These are phyloP conservation scores for Syngnathoides biaculeatus DNA, from an alignment of 2,113 vertebrate genomes.

Conservation along the genomic window DNA sequence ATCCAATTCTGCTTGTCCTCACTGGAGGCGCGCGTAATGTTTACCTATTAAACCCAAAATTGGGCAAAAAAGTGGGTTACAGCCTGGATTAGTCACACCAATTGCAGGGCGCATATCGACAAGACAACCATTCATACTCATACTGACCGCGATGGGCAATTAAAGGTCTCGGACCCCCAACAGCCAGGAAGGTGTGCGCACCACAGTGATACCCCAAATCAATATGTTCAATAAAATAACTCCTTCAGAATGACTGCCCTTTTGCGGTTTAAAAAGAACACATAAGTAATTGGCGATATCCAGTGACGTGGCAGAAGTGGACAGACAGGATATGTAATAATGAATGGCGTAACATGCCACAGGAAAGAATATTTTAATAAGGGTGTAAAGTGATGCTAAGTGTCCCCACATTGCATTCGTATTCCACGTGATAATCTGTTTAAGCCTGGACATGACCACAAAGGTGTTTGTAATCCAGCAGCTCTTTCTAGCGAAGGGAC, in stretches of 20 bases:
- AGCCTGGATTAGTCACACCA: background rate
- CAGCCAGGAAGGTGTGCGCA: background rate
- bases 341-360: background rate
- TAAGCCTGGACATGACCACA: background rate
- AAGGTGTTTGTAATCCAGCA: conserved; percentile 16
- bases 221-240: background rate
- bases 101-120: background rate
- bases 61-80: no score
- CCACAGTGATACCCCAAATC: background rate
- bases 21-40: no score
- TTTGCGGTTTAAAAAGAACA: background rate
- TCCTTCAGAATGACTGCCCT: background rate
- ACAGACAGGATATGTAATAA: background rate
- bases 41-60: background rate
- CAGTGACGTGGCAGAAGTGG: background rate
- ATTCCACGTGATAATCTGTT: background rate
- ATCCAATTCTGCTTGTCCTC: no score
- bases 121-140: background rate
- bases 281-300: background rate
- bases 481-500: conserved; percentile 13
- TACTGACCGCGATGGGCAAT: background rate
- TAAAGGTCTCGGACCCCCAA: background rate
- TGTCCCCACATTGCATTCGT: background rate
- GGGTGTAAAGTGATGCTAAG: no score
- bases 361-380: background rate